Percentiles rank a stretch among this genome's conserved stretches.
phyloP scores from a whole-genome alignment of 2,113 vertebrate species.

The human region GRCh38 chrX:103523001-103523500 shows the following conservation, averaged over 20 bases:
- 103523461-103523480: background rate
- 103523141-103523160: background rate
- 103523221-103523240: background rate
- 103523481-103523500: background rate
- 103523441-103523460: background rate
- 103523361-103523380: background rate
- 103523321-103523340: background rate
- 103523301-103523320: background rate
- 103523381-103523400: background rate
- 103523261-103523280: slow-evolving; percentile 1
- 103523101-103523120: background rate
- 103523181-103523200: background rate
- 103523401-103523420: background rate
- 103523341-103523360: background rate
- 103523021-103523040: background rate
- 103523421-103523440: background rate
- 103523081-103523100: background rate
- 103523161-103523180: background rate
- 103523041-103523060: background rate
- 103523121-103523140: background rate
- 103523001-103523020: background rate
- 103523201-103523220: background rate
- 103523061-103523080: background rate
- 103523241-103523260: background rate
- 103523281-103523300: background rate